These are phyloP conservation scores for Toxotes lorentzi DNA, from an alignment of 2,797 vertebrate species.

Conservation along the genomic window DNA sequence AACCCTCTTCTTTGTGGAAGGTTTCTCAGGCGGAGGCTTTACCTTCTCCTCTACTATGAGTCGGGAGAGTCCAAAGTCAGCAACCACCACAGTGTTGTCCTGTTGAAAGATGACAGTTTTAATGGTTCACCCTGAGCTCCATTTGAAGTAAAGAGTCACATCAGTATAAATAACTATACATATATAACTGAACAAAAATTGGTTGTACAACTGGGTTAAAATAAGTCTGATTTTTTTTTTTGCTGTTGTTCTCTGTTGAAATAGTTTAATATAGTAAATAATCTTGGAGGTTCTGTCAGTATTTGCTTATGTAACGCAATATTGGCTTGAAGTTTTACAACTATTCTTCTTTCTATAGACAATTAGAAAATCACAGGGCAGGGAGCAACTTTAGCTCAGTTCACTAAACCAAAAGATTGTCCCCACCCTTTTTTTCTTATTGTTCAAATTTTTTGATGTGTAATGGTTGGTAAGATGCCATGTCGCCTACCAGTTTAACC, in stretches of 20 bases:
- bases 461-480: not conserved
- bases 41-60: slow-evolving; percentile 93
- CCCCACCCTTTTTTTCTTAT: slow-evolving; percentile 2
- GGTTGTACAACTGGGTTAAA: not conserved
- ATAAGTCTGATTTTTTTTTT: not conserved
- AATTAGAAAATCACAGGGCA: not conserved
- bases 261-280: not conserved
- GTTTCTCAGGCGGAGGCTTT: slow-evolving; percentile 87
- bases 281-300: not conserved
- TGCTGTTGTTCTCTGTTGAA: no score
- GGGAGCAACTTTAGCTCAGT: not conserved
- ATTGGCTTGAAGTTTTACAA: not conserved
- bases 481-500: slow-evolving; percentile 91
- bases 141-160: not conserved
- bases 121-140: not conserved
- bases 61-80: slow-evolving; percentile 94
- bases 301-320: not conserved
- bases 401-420: not conserved
- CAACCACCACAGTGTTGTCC: slow-evolving; percentile 96
- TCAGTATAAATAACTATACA: not conserved
- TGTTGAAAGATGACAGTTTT: slow-evolving; percentile 43
- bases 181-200: not conserved
- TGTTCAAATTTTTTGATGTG: not conserved
- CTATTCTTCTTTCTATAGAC: not conserved
- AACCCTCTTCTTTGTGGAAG: slow-evolving; percentile 89